Base-by-base conservation (phyloP, 2,888 invertebrate genomes). In the Nomada fucata region DNA sequence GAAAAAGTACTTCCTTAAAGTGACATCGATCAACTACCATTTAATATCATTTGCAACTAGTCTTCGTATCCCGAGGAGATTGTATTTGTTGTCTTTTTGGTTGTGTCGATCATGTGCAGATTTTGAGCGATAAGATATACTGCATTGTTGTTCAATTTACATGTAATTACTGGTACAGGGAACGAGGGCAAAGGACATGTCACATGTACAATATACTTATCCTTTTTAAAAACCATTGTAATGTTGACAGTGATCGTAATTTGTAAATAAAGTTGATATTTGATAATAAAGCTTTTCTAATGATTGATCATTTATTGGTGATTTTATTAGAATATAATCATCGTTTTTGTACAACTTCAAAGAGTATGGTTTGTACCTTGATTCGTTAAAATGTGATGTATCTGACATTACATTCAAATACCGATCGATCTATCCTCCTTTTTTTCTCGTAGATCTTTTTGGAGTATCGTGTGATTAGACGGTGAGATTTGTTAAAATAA, bases 211-310 rank as follows among this genome's bases (percentile, higher is more conserved):
- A 87, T 88, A 84, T 78, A 57, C 70, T 81, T 84, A 75, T 78
- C 72, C 82, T 85, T 76, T 79, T 67, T 70, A 83, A 64, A 84
- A 81, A 83, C 68, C 72, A 88, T 82, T 89, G 89, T 89, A 86
- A 89, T 79, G 85, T 84, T 82, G 83, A 79, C 84, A 85, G 79
- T 36, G 36, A 85, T 84, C 86, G 88, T 88, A 76, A 91, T 91
- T 90, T 93, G 93, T 93, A 93, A 93, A 93, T 93, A 93, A 93
- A 93, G 86, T 88, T 88, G 84, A 89, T 91, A 91, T 92, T 92
- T 92, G 92, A 91, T 92, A 90, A 91, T 84, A 89, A 88, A 79
- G 76, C 42, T 50, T 70, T 74, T 67, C 52, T 55, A 63, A 73
- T 85, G 79, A 78, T 85, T 83, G 65, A 71, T 44, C 68, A 85